A percentile compares a stretch with the other conserved stretches of the same genome.
Evolutionary conservation across 2,888 invertebrate genomes (phyloP).

Genomic region (Coleophora deauratella): DNA sequence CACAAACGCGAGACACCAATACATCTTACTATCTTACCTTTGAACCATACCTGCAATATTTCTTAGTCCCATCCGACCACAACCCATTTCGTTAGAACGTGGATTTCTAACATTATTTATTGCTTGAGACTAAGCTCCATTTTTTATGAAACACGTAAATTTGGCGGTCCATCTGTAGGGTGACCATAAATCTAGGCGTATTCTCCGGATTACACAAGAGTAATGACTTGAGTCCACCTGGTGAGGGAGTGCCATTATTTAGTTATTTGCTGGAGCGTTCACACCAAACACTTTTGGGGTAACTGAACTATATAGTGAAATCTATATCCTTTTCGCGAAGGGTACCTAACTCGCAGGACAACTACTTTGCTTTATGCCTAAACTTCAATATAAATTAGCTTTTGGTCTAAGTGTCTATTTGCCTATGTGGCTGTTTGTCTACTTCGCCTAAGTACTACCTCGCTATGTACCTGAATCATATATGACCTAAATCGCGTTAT

Average conservation of each 20-base stretch:
- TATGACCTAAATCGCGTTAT: too few species aligned
- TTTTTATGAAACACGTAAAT: constrained; percentile 70
- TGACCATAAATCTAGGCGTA: constrained; percentile 65
- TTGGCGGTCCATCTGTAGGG: constrained; percentile 61
- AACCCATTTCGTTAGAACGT: constrained; percentile 33
- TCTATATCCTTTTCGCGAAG: too few species aligned
- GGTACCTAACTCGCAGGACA: too few species aligned
- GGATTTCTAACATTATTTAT: constrained; percentile 64
- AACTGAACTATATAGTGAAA: constrained; percentile 22
- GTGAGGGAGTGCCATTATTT: constrained; percentile 61
- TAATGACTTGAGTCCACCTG: constrained; percentile 72
- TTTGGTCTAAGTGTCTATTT: too few species aligned
- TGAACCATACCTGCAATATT: not conserved
- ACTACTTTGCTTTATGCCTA: too few species aligned
- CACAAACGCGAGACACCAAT: too few species aligned
- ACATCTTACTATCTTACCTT: constrained; percentile 2
- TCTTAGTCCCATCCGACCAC: constrained; percentile 17
- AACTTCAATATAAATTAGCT: too few species aligned
- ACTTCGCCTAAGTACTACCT: too few species aligned
- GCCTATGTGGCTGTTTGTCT: too few species aligned
- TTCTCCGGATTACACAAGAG: constrained; percentile 70
- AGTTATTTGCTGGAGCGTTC: constrained; percentile 57
- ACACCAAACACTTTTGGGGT: constrained; percentile 16
- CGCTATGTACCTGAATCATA: too few species aligned
- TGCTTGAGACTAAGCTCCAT: constrained; percentile 61